Base-by-base conservation (phyloP, 2,888 invertebrate species). In the Pyralis farinalis region DNA sequence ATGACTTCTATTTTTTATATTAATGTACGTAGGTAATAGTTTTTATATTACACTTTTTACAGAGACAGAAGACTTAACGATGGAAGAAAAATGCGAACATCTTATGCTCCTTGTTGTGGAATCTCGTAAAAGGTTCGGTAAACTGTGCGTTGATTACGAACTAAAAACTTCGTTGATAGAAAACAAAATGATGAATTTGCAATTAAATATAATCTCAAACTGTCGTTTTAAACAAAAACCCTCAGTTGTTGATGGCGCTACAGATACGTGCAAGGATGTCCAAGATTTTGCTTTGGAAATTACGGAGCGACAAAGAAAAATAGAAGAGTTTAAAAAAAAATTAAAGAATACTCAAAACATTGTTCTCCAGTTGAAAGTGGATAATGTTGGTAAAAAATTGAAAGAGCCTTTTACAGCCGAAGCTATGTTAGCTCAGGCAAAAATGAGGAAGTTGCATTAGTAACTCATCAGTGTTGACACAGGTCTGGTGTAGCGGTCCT, bases 31-130 rank as follows among this genome's bases (percentile, higher is more conserved):
- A n/a, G n/a, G n/a, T n/a, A n/a, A n/a, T n/a, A n/a, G n/a, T n/a
- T n/a, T n/a, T n/a, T n/a, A n/a, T n/a, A n/a, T n/a, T n/a, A n/a
- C n/a, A 16, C 4, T 16, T 16, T 39, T 62, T 54, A 31, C 68
- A 82, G 80, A 71, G 34, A 27, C 55, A n/a, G 64, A 67, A 20
- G 68, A 75, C 1, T 30, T 66, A 0, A 47, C 65, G 3, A 44
- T 79, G 10, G 76, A 73, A 51, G 71, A 72, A 1, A 75, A 80
- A 61, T 84, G 83, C 43, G 86, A 87, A 49, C 70, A 82, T 34
- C 55, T 86, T 0, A 83, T 88, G 88, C 79, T 76, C 25, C 55
- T 78, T 1, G 85, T 87, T 0, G 85, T 86, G 6, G 90, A 73
- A 67, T 74, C 70, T 42, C 90, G 88, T 59, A 92, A 77, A 58